These are phyloP conservation scores for Noctua comes DNA, from an alignment of 2,888 invertebrate species.

Conservation along the genomic window DNA sequence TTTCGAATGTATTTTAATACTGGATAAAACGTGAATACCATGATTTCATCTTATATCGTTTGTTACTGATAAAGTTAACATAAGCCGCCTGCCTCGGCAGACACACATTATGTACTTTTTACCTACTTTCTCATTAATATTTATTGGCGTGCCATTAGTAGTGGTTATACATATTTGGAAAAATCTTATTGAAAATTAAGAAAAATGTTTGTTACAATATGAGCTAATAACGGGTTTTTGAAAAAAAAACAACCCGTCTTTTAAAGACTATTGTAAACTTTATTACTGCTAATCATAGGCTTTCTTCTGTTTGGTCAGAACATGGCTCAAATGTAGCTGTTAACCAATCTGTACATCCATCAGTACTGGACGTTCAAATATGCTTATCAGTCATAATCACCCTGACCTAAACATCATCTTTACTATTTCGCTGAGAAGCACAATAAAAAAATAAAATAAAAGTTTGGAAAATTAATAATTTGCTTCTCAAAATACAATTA, in stretches of 20 bases:
- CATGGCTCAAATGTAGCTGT: background rate
- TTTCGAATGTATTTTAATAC: background rate
- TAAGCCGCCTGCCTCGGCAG: background rate
- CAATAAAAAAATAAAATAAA: too few relatives aligned
- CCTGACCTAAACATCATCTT: background rate
- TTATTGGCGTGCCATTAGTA: background rate
- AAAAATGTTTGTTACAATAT: background rate
- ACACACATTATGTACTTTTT: background rate
- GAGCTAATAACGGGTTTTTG: background rate
- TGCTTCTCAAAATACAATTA: slow-evolving; percentile 14
- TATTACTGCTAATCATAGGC: background rate
- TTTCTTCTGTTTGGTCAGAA: background rate
- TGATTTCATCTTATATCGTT: background rate
- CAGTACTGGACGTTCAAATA: background rate
- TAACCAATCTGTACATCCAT: background rate
- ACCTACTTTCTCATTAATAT: background rate
- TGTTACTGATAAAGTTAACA: background rate
- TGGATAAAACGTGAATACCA: background rate
- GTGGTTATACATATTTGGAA: background rate
- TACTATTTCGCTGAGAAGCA: background rate
- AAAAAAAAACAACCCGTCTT: background rate
- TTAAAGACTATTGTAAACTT: background rate
- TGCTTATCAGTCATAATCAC: background rate
- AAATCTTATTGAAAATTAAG: background rate
- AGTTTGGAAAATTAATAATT: too few relatives aligned